Evolutionary conservation across 2,113 vertebrate species (phyloP).

Genomic region (Rana temporaria): DNA sequence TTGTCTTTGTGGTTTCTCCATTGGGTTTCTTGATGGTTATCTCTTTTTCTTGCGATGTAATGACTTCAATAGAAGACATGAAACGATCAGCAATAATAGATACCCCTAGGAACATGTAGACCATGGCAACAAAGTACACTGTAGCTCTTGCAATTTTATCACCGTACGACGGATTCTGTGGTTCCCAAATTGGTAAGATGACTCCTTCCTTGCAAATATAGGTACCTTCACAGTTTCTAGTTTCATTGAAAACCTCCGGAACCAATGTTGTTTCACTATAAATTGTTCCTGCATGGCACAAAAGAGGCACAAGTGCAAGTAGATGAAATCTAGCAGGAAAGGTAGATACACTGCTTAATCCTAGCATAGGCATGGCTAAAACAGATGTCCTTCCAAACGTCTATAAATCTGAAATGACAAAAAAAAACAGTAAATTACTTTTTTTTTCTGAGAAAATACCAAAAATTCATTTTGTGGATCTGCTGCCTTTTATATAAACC

Average conservation of each 20-base stretch:
- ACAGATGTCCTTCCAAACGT: slow-evolving; percentile 51
- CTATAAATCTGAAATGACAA: slow-evolving; percentile 65
- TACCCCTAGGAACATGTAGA: slow-evolving; percentile 96
- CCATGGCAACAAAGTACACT: slow-evolving; percentile 91
- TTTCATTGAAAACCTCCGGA: slow-evolving; percentile 66
- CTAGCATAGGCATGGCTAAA: slow-evolving; percentile 72
- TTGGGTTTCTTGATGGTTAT: slow-evolving; percentile 94
- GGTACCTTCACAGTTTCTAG: slow-evolving; percentile 75
- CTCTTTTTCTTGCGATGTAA: slow-evolving; percentile 93
- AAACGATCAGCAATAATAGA: slow-evolving; percentile 97
- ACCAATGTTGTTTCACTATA: slow-evolving; percentile 62
- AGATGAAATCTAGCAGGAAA: slow-evolving; percentile 66
- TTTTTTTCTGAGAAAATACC: too few species aligned
- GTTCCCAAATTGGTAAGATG: slow-evolving; percentile 90
- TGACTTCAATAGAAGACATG: slow-evolving; percentile 98
- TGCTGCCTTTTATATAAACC: too few species aligned
- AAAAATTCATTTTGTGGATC: too few species aligned
- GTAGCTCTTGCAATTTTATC: slow-evolving; percentile 93
- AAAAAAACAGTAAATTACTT: not conserved
- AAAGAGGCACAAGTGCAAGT: slow-evolving; percentile 68
- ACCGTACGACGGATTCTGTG: slow-evolving; percentile 82
- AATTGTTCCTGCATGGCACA: slow-evolving; percentile 64
- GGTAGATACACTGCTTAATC: slow-evolving; percentile 50
- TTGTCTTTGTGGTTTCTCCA: slow-evolving; percentile 89
- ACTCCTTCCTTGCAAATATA: slow-evolving; percentile 87